Evolutionary conservation across 2,797 vertebrate genomes (phyloP), one percentile per base, ranked within the genome.

Genomic region (Podargus strigoides): DNA sequence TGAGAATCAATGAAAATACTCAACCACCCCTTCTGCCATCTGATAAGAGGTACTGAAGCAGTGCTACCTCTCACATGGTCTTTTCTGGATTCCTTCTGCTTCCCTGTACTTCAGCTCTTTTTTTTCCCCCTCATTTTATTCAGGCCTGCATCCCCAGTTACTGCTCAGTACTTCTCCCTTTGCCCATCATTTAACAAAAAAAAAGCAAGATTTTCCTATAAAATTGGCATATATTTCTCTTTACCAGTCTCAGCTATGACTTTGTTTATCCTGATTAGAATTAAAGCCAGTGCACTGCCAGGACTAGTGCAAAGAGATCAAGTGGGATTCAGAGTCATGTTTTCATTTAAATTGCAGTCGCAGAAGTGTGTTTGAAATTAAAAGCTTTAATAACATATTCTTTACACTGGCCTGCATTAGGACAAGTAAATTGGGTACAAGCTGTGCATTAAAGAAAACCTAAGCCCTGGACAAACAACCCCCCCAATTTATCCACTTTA

Each of bases 361-460:
- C 49, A 87, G 30, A 59, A 82, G 32, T 59, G 67, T 76, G 68
- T 74, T 88, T 80, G 59, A 94, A 97, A 95, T 93, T 64, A 94
- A 85, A 95, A 91, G 21, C 53, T 93, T 94, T 80, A 96, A 94
- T 93, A 93, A 68, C 28, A 55, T 39, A 44, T 72, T 85, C 44
- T 78, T 92, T 81, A 82, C 20, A 41, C 47, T 88, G 49, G 58
- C 44, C 81, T 91, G 62, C 39, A 46, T 83, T 81, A 93, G 70
- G 60, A 84, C 49, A 73, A 90, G 70, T 74, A 83, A 94, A 79
- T 72, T 8, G 3, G 85, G 36, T 84, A 50, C 18, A 68, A 83
- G 52, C 47, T 74, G 68, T 73, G 22, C 21, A 70, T 86, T 67
- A 58, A 88, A 69, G 63, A 66, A 68, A 93, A 32, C 13, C 12